Conservation (phyloP, 2,888 invertebrate species). For the Lithophane socia region DNA sequence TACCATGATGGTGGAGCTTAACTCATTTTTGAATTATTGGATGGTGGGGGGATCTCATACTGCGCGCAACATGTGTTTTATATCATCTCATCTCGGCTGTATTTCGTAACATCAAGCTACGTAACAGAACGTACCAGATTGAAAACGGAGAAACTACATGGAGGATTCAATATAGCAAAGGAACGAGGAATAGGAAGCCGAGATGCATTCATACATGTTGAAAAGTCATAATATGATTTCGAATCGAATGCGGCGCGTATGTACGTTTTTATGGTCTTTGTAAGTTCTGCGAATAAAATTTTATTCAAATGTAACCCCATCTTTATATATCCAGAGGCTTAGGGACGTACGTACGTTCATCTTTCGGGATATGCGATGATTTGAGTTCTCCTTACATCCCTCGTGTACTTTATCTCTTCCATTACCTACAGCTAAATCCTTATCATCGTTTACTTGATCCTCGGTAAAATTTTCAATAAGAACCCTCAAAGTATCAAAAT, state of each 20-base stretch:
- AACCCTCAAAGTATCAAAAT: constrained; percentile 55
- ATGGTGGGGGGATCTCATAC: constrained; percentile 79
- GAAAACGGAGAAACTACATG: constrained; percentile 83
- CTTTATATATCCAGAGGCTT: constrained; percentile 69
- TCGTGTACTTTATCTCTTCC: constrained; percentile 60
- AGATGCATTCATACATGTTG: constrained; percentile 86
- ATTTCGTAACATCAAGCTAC: constrained; percentile 82
- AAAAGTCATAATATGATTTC: constrained; percentile 87
- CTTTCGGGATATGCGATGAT: constrained; percentile 66
- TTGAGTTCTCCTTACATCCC: constrained; percentile 60
- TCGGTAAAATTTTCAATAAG: constrained; percentile 56
- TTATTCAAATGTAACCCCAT: constrained; percentile 76
- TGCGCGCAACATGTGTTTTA: constrained; percentile 86
- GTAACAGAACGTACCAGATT: constrained; percentile 78
- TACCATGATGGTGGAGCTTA: constrained; percentile 78
- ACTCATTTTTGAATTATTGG: constrained; percentile 86
- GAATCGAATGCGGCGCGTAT: constrained; percentile 83
- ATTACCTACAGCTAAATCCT: constrained; percentile 59
- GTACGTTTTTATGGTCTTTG: constrained; percentile 80
- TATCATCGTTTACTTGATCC: constrained; percentile 57
- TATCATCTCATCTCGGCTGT: constrained; percentile 82
- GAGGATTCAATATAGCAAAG: constrained; percentile 85
- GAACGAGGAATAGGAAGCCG: constrained; percentile 81
- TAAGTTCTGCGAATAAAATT: constrained; percentile 78
- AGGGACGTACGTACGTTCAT: constrained; percentile 68